phyloP scores from a whole-genome alignment of 2,113 vertebrate species.

The Pseudonaja textilis region DNA sequence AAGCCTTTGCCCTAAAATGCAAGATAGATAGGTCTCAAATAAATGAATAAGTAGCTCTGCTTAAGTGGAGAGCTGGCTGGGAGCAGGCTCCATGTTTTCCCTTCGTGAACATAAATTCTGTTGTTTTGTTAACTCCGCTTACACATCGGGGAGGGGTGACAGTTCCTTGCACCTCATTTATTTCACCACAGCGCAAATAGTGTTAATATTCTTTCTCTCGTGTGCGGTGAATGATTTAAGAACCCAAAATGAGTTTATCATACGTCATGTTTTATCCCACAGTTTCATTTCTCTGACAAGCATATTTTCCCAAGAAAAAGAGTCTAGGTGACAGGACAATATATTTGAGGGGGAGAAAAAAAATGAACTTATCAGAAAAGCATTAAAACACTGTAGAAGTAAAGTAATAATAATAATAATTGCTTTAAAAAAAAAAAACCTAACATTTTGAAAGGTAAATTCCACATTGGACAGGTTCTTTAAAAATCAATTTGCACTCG shows the following conservation, averaged over 20 bases:
- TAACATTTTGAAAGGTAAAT: slow-evolving; percentile 69
- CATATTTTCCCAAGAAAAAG: slow-evolving; percentile 40
- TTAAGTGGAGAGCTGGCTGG: neutral
- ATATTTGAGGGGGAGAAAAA: slow-evolving; percentile 47
- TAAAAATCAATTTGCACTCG: slow-evolving; percentile 74
- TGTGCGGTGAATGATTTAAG: slow-evolving; percentile 55
- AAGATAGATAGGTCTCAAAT: neutral
- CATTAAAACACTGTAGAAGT: slow-evolving; percentile 57
- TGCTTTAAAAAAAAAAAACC: slow-evolving; percentile 60
- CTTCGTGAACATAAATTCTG: neutral
- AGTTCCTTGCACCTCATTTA: neutral
- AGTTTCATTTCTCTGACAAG: neutral
- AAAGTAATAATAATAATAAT: slow-evolving; percentile 26
- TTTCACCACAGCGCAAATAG: neutral
- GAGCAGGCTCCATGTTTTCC: neutral
- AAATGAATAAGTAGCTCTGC: neutral
- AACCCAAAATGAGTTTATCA: slow-evolving; percentile 47
- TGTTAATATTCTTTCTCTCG: slow-evolving; percentile 23
- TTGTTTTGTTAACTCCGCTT: neutral
- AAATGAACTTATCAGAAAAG: slow-evolving; percentile 42
- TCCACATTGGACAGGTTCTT: slow-evolving; percentile 67
- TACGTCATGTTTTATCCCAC: slow-evolving; percentile 48
- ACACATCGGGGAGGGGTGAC: too few relatives aligned
- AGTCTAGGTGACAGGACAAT: slow-evolving; percentile 36
- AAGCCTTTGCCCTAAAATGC: neutral